Conservation (phyloP, 2,113 vertebrate genomes). For the Merops nubicus region DNA sequence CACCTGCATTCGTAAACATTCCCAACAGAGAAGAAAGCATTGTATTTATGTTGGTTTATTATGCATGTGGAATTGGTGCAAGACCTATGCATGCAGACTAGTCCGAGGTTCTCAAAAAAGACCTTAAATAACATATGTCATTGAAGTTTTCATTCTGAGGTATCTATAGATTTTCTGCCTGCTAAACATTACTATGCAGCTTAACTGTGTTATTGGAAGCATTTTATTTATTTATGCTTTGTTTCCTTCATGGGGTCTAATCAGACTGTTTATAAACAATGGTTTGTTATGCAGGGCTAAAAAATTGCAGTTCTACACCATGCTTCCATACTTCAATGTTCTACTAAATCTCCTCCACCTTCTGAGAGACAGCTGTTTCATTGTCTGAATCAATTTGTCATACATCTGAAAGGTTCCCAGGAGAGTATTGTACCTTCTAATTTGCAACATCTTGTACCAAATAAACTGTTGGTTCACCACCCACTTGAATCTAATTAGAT, state of each 20-base stretch:
- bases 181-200: neutral
- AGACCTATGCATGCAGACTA: neutral
- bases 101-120: neutral
- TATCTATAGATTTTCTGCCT: neutral
- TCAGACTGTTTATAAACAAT: neutral
- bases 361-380: slow-evolving; percentile 38
- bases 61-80: neutral
- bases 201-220: neutral
- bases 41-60: neutral
- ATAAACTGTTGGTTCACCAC: neutral
- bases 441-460: neutral
- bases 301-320: neutral
- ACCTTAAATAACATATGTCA: neutral
- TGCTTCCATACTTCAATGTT: slow-evolving; percentile 8
- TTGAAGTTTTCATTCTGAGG: neutral
- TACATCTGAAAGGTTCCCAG: neutral
- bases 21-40: neutral
- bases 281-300: neutral
- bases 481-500: neutral
- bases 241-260: neutral
- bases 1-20: neutral
- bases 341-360: slow-evolving; percentile 23
- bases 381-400: slow-evolving; percentile 28
- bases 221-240: neutral
- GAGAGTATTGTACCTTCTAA: slow-evolving; percentile 9